Conservation (phyloP, 1,140 invertebrate species). For the Daktulosphaira vitifoliae region DNA sequence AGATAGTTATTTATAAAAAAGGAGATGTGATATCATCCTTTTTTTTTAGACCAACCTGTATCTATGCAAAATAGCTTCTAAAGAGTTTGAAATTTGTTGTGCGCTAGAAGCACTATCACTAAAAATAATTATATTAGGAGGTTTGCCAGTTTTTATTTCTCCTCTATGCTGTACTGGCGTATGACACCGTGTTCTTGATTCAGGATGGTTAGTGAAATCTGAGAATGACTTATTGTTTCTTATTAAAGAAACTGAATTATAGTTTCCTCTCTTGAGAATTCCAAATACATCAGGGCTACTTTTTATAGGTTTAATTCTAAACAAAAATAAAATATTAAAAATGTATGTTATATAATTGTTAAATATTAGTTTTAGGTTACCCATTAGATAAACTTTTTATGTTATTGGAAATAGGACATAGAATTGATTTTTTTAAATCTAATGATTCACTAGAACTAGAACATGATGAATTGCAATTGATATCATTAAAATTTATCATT, state of each 20-base stretch:
- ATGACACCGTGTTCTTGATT: constrained; percentile 25
- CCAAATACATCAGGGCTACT: constrained; percentile 29
- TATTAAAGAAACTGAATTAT: not conserved
- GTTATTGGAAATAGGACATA: constrained; percentile 1
- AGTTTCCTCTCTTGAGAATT: constrained; percentile 19
- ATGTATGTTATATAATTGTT: not conserved
- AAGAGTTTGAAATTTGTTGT: constrained; percentile 58
- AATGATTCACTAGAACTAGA: constrained; percentile 12
- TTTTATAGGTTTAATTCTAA: constrained; percentile 12
- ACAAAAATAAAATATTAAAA: not conserved
- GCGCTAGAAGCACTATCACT: constrained; percentile 63
- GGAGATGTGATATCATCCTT: too few species aligned
- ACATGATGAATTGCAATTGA: not conserved
- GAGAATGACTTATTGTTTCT: constrained; percentile 30
- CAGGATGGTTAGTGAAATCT: constrained; percentile 30
- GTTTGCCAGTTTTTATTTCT: constrained; percentile 47
- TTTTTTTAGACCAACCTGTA: too few species aligned
- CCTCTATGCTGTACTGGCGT: constrained; percentile 34
- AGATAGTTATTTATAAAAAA: too few species aligned
- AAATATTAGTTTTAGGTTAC: not conserved
- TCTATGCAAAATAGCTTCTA: constrained; percentile 58
- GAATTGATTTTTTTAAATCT: constrained; percentile 5
- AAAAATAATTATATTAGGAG: constrained; percentile 74
- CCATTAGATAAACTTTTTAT: constrained; percentile 5
- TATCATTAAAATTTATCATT: not conserved